Evolutionary conservation across 2,797 vertebrate genomes (phyloP).

Genomic region (Poeciliopsis presidionis): DNA sequence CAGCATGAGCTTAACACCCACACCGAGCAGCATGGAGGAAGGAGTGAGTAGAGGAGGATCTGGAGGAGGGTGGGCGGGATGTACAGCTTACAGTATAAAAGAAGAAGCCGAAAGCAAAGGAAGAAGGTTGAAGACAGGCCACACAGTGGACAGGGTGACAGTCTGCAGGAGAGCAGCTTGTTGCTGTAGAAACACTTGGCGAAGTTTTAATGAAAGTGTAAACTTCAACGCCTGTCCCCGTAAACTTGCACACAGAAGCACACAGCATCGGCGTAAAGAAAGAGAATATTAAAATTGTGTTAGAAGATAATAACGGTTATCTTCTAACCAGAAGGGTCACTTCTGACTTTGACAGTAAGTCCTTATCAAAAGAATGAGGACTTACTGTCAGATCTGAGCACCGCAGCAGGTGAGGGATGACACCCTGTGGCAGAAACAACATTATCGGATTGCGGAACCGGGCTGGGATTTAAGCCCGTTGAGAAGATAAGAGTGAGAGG

Average conservation of each 20-base stretch:
- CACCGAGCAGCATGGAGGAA: slow-evolving; percentile 53
- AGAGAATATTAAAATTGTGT: slow-evolving; percentile 64
- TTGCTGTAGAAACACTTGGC: slow-evolving; percentile 77
- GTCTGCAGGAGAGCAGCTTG: slow-evolving; percentile 43
- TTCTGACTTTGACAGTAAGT: slow-evolving; percentile 47
- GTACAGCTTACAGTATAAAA: slow-evolving; percentile 53
- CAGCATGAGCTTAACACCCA: slow-evolving; percentile 79
- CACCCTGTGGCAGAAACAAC: slow-evolving; percentile 52
- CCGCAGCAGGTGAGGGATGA: slow-evolving; percentile 48
- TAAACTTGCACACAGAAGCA: slow-evolving; percentile 33
- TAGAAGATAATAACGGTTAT: slow-evolving; percentile 58
- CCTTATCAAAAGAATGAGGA: slow-evolving; percentile 27
- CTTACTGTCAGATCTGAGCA: slow-evolving; percentile 21
- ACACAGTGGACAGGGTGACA: slow-evolving; percentile 38
- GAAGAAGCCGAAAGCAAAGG: slow-evolving; percentile 11
- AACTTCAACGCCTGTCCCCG: slow-evolving; percentile 60
- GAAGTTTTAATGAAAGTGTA: slow-evolving; percentile 78
- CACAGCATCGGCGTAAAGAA: slow-evolving; percentile 34
- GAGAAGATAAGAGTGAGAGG: background rate
- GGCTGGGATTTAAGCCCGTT: background rate
- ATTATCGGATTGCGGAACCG: background rate
- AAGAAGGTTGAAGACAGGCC: slow-evolving; percentile 15
- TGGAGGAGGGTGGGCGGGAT: slow-evolving; percentile 36
- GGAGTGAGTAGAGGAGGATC: slow-evolving; percentile 11
- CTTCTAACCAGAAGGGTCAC: slow-evolving; percentile 33